Evolutionary conservation across 53 echinoderm and acorn worm genomes (phyloP).

Genomic region (Actinopyga echinites): DNA sequence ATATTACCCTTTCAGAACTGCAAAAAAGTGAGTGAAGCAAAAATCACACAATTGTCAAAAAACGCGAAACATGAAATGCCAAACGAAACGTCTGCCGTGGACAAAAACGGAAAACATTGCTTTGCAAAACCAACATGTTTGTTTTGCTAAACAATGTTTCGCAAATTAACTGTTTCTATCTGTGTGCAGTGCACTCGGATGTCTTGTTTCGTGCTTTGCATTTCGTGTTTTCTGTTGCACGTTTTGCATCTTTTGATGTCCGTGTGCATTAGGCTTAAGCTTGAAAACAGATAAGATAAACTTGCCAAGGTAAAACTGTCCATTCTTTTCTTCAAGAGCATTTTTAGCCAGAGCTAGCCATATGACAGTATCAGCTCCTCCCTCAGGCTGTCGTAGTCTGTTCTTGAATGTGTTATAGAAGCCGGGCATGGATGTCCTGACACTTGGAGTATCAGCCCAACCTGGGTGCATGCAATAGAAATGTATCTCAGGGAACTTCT

Average conservation of each 20-base stretch:
- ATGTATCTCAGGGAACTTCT: conserved; percentile 61
- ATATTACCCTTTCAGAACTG: too few species aligned
- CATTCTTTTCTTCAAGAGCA: conserved; percentile 63
- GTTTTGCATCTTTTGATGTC: too few species aligned
- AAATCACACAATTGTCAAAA: too few species aligned
- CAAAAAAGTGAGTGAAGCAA: too few species aligned
- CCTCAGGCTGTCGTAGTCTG: conserved; percentile 72
- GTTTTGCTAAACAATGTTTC: too few species aligned
- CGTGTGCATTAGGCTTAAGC: too few species aligned
- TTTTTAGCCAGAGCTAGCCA: conserved; percentile 70
- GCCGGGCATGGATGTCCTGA: conserved; percentile 80
- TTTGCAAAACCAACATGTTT: too few species aligned
- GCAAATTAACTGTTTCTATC: too few species aligned
- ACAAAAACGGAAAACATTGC: neutral
- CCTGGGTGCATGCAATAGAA: conserved; percentile 95
- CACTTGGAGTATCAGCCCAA: conserved; percentile 90
- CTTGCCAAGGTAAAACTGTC: conserved; percentile 84
- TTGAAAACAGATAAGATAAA: neutral
- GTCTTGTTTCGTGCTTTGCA: too few species aligned
- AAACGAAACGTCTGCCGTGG: neutral
- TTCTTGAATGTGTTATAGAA: conserved; percentile 77
- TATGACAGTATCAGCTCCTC: conserved; percentile 80
- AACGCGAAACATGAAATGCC: too few species aligned
- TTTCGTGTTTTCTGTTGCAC: too few species aligned
- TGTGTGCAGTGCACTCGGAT: too few species aligned